Evolutionary conservation across 2,797 vertebrate genomes (phyloP), one percentile per base, ranked within the genome.

Genomic region (Basileuterus tristriatus): DNA sequence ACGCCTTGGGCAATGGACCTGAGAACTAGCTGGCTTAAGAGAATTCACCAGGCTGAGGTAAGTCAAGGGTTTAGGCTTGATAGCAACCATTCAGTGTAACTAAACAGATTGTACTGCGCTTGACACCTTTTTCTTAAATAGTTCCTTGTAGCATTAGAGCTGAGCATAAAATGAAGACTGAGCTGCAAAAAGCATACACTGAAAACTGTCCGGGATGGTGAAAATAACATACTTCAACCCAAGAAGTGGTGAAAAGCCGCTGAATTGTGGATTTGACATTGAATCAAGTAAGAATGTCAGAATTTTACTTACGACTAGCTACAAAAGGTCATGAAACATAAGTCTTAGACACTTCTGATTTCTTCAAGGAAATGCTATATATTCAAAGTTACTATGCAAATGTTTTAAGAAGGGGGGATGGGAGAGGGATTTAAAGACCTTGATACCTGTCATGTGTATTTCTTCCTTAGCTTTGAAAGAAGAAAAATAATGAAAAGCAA

Each of bases 351-450:
- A 69, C 9, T 46, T 62, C 29, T 59, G 13, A 50, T 75, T 70
- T 85, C 8, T 80, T 69, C 43, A 67, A 75, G 44, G 79, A 87
- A 78, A 55, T 74, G 12, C 10, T 81, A 4, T 74, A 14, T 78
- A 34, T 91, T 74, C 41, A 68, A 64, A 47, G 4, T 58, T 89
- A 41, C 2, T 5, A 24, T 79, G 19, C 52, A 49, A n/a, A 26
- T 24, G 11, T 34, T 77, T 69, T n/a, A 23, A 43, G 29, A 43
- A 4, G 4, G 5, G 0, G 2, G 22, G 3, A 9, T 22, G 12
- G 32, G 22, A 65, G 15, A 58, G 8, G 11, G n/a, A 59, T 56
- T 76, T 60, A 29, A 89, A 70, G 63, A 84, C 32, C 15, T 85
- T 6, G 2, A 13, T 43, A 36, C 15, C 24, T 85, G 8, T 79